Evolutionary conservation across 2,888 invertebrate species (phyloP).

Genomic region (Folsomia candida): DNA sequence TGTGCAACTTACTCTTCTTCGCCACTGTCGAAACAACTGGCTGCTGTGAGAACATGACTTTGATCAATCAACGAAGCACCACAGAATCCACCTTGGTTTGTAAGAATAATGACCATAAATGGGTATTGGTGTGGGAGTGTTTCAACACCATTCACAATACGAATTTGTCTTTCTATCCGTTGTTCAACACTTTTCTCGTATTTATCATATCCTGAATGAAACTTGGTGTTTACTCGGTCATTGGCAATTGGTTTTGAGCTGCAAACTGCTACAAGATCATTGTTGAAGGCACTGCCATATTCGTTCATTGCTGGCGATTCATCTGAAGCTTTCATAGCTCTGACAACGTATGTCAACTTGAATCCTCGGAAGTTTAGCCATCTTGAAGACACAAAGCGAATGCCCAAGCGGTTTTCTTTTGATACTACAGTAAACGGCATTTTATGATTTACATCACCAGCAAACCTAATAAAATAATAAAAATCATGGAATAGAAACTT

Average conservation of each 20-base stretch:
- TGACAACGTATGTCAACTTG: constrained; percentile 42
- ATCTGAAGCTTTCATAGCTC: constrained; percentile 25
- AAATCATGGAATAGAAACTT: no score
- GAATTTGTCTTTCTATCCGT: neutral
- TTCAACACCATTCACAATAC: constrained; percentile 42
- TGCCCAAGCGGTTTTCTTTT: constrained; percentile 30
- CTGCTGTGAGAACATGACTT: constrained; percentile 42
- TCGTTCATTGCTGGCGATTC: constrained; percentile 28
- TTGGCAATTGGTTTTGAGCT: constrained; percentile 26
- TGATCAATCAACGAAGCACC: constrained; percentile 40
- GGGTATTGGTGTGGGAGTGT: constrained; percentile 43
- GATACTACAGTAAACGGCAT: constrained; percentile 43
- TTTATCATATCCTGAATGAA: neutral
- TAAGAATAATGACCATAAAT: constrained; percentile 41
- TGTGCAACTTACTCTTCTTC: neutral
- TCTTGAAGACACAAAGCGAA: constrained; percentile 38
- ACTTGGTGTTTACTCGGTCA: constrained; percentile 22
- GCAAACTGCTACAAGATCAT: constrained; percentile 42
- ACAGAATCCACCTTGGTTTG: constrained; percentile 42
- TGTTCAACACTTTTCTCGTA: neutral
- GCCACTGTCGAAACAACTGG: constrained; percentile 33
- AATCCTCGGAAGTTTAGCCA: constrained; percentile 47
- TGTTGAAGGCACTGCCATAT: constrained; percentile 31
- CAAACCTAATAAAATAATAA: constrained; percentile 28
- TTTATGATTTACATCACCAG: constrained; percentile 44